Evolutionary conservation across 2,113 vertebrate species (phyloP).

Genomic region (Epinephelus moara): DNA sequence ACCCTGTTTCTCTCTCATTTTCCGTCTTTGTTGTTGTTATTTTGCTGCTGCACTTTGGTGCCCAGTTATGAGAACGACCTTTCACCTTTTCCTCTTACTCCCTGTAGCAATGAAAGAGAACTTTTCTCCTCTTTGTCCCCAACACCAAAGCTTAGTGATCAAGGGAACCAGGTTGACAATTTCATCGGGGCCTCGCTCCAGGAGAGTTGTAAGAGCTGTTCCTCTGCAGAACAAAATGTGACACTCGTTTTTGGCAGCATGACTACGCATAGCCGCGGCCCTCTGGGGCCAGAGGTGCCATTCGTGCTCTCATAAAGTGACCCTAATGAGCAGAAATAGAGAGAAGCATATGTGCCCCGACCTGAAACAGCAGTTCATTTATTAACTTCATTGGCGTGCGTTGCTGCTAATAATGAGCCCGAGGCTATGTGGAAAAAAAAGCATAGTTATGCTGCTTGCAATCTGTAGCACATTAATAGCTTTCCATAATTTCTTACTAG

Average conservation of each 20-base stretch:
- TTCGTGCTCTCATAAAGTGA: constrained; percentile 77
- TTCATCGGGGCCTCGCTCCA: constrained; percentile 40
- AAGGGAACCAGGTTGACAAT: constrained; percentile 63
- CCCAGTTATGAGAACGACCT: constrained; percentile 73
- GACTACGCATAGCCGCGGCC: constrained; percentile 56
- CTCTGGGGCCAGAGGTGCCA: constrained; percentile 70
- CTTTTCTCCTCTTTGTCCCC: constrained; percentile 57
- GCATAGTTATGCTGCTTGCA: constrained; percentile 42
- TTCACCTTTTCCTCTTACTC: constrained; percentile 72
- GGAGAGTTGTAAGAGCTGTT: constrained; percentile 52
- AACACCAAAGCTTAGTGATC: constrained; percentile 65
- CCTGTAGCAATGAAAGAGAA: constrained; percentile 64
- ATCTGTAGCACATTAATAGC: constrained; percentile 71
- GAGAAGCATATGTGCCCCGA: constrained; percentile 74
- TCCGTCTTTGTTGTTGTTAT: constrained; percentile 73
- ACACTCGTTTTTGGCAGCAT: constrained; percentile 65
- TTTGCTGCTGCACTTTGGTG: constrained; percentile 58
- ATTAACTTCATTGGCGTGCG: constrained; percentile 68
- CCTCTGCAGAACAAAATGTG: constrained; percentile 70
- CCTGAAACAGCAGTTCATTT: constrained; percentile 68
- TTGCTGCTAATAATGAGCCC: constrained; percentile 74
- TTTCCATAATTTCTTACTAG: constrained; percentile 70
- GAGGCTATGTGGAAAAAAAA: constrained; percentile 51
- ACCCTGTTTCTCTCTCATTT: constrained; percentile 68
- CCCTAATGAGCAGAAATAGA: constrained; percentile 78